Base-by-base conservation (phyloP, 2,113 vertebrate species). In the Bucco capensis region DNA sequence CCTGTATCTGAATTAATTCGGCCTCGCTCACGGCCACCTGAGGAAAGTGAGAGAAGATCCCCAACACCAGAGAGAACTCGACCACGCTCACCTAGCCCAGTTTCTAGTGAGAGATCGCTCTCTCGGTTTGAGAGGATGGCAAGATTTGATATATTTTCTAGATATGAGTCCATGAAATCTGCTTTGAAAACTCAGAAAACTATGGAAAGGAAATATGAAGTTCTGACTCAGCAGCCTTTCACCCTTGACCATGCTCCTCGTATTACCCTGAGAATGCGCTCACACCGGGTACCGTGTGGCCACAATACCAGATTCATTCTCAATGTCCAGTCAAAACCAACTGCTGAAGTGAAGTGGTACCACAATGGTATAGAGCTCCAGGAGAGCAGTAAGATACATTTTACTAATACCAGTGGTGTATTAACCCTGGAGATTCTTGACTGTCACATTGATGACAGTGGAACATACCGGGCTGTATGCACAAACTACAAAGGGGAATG, bases 51-150 rank as follows among this genome's bases (percentile, higher is more conserved):
- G 82, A 98, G 97, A 93, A 98, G 99, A 96, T 98, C 97, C 30
- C 97, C 98, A 38, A 98, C 98, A 44, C 97, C 97, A 73, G 98
- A 98, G 76, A 98, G 98, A 94, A 97, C 99, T 38, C 98, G 99
- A n/a, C 99, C 99, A 50, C 98, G 99, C 15, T 99, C 99, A 80
- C 99, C 99, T 70, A 99, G 99, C 90, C 99, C 99, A 22, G 98
- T 98, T 66, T 98, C 99, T n/a, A 98, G 97, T 87, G 98, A 97
- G 75, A 98, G 98, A 92, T 98, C 97, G 7, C 98, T 99, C 72
- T 99, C 99, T 13, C 98, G 99, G 88, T 99, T 99, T 97, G 99
- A 99, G 46, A 97, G 98, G 53, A 97, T 98, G 51, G 94, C 98
- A 58, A 98, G 97, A 95, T 98, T 99, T 93, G 99, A 99, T 94